Percentiles rank a stretch among this genome's conserved stretches.
These are phyloP conservation scores for Catotricha subobsoleta DNA, from an alignment of 2,888 invertebrate genomes.

Conservation along the genomic window DNA sequence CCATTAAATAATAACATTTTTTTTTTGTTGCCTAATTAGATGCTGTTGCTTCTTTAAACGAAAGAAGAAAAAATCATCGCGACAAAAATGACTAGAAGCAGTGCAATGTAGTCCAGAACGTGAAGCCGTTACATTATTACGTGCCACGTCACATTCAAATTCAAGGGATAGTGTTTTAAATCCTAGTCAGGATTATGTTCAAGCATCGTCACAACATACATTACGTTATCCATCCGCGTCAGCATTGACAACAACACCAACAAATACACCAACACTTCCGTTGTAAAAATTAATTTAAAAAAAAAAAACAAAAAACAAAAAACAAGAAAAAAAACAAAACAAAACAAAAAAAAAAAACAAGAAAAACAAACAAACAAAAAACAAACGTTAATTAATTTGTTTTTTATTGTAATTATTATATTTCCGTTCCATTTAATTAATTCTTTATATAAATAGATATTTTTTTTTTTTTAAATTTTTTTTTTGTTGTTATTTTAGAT, in stretches of 20 bases:
- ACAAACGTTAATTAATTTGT: no score
- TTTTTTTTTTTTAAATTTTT: no score
- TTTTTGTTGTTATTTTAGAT: no score
- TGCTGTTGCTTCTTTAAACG: constrained; percentile 99
- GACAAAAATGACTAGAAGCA: constrained; percentile 75
- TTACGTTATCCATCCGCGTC: constrained; percentile 34
- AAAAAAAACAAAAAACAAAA: no score
- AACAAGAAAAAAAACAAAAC: no score
- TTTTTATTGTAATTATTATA: no score
- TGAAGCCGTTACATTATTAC: constrained; percentile 41
- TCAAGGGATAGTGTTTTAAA: constrained; percentile 37
- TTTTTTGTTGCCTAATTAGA: no score
- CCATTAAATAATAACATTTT: no score
- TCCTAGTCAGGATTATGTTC: constrained; percentile 36
- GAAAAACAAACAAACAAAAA: no score
- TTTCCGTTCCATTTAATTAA: no score
- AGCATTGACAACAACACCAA: constrained; percentile 32
- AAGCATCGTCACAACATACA: constrained; percentile 32
- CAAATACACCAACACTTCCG: constrained; percentile 33
- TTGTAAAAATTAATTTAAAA: constrained; percentile 27
- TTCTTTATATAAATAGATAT: no score
- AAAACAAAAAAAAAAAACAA: no score
- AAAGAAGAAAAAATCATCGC: constrained; percentile 94
- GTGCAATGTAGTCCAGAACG: constrained; percentile 45
- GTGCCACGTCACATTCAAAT: constrained; percentile 44